These are phyloP conservation scores for Caranx ignobilis DNA, from an alignment of 2,113 vertebrate species.

Conservation along the genomic window DNA sequence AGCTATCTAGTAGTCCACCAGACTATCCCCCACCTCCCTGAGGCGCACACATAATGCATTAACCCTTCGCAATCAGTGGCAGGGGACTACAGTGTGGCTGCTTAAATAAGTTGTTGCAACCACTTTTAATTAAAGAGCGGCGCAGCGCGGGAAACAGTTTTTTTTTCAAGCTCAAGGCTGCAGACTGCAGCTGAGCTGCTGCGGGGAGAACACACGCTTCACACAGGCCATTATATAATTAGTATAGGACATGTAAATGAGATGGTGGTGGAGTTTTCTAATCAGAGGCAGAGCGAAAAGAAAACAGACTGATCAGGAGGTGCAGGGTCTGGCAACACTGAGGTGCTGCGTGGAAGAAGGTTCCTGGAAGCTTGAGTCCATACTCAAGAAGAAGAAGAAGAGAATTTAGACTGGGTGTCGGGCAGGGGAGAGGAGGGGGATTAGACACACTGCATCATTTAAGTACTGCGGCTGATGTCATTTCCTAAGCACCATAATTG, in stretches of 20 bases:
- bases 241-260: constrained; percentile 45
- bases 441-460: constrained; percentile 65
- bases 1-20: constrained; percentile 3
- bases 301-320: constrained; percentile 10
- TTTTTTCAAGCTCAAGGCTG: constrained; percentile 38
- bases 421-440: not conserved
- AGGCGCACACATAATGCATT: constrained; percentile 23
- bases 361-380: not conserved
- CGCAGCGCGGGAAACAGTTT: constrained; percentile 20
- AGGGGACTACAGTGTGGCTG: not conserved
- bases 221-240: constrained; percentile 59
- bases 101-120: constrained; percentile 28
- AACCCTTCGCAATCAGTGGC: constrained; percentile 8
- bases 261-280: constrained; percentile 37
- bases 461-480: constrained; percentile 72
- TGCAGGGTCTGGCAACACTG: not conserved
- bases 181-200: constrained; percentile 41
- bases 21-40: not conserved
- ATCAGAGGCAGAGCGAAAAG: constrained; percentile 17
- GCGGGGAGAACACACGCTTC: constrained; percentile 15
- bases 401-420: constrained; percentile 19
- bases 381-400: not conserved
- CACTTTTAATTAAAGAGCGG: constrained; percentile 58
- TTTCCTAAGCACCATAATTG: constrained; percentile 75
- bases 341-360: not conserved